phyloP scores from a whole-genome alignment of 2,888 invertebrate species.

The Mesorhabditis spiculigera region DNA sequence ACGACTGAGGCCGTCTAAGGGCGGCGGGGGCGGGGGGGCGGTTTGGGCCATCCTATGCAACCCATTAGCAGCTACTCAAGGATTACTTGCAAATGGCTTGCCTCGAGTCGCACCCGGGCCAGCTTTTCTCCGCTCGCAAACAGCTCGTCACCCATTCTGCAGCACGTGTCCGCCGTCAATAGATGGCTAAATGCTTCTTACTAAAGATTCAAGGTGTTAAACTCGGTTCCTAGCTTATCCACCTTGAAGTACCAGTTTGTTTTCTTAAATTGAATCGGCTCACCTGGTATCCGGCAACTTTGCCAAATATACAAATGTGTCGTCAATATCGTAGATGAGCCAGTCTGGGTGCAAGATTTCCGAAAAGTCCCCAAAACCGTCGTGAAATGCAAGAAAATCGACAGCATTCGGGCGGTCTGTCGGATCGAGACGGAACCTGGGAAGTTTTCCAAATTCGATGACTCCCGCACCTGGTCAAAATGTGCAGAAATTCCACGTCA shows the following conservation, averaged over 20 bases:
- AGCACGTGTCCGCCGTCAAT: background rate
- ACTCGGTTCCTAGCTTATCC: too few relatives aligned
- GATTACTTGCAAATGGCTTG: constrained; percentile 4
- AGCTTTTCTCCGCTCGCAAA: background rate
- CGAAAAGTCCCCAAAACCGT: background rate
- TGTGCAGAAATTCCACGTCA: background rate
- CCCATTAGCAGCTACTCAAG: background rate
- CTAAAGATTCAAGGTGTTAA: too few relatives aligned
- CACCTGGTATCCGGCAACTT: background rate
- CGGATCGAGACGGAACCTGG: constrained; percentile 1
- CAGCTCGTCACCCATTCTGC: background rate
- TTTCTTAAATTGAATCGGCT: background rate
- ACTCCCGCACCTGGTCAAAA: background rate
- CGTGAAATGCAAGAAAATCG: constrained; percentile 1
- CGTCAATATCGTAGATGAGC: constrained; percentile 3
- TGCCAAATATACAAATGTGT: background rate
- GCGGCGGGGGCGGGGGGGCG: too few relatives aligned
- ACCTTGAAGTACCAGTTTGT: too few relatives aligned
- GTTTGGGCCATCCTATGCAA: too few relatives aligned
- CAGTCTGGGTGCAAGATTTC: background rate
- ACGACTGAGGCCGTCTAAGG: too few relatives aligned
- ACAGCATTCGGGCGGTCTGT: background rate
- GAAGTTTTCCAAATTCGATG: background rate
- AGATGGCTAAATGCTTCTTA: background rate
- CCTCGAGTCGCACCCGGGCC: background rate